Base-by-base conservation (phyloP, 1,140 invertebrate species). In the Camponotus pennsylvanicus region DNA sequence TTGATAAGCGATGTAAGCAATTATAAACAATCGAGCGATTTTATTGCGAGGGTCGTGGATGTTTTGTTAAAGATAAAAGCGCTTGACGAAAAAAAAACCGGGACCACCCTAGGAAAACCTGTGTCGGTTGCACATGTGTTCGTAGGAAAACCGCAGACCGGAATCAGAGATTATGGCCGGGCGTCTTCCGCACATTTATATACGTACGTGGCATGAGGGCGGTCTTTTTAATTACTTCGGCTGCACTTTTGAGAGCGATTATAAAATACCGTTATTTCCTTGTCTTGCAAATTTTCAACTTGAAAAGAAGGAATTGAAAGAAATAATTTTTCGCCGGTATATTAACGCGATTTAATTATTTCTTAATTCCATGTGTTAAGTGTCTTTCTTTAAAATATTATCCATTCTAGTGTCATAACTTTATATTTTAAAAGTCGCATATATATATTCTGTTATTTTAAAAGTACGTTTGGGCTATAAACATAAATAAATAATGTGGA, bases 121-220 rank as follows among this genome's bases (percentile, higher is more conserved):
- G 86, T 86, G 80, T 83, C 73, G 76, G 89, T 85, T 70, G 85
- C 89, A 91, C 88, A 86, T 91, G 89, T 91, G 80, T 67, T 79
- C 75, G 34, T 86, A 89, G 87, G 89, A 91, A 91, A 91, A 91
- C 89, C 89, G 88, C 90, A 91, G 78, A 84, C 89, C 89, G 87
- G 90, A 91, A 91, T 83, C 88, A 91, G 89, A 91, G 45, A 91
- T 87, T 88, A 76, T 49, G 77, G 67, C 61, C 78, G 52, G 13
- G 32, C 34, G 45, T 70, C 64, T 90, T 80, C 63, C 40, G 69
- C 64, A 52, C 77, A 55, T 90, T 90, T 90, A 88, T 88, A 71
- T 88, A 71, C 64, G 21, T 69, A 37, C 21, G 57, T 70, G 67
- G 32, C 57, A 63, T 57, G 37, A 63, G 64, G 45, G 63, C 61